phyloP scores from a whole-genome alignment of 2,113 vertebrate species.

The Anhinga anhinga region DNA sequence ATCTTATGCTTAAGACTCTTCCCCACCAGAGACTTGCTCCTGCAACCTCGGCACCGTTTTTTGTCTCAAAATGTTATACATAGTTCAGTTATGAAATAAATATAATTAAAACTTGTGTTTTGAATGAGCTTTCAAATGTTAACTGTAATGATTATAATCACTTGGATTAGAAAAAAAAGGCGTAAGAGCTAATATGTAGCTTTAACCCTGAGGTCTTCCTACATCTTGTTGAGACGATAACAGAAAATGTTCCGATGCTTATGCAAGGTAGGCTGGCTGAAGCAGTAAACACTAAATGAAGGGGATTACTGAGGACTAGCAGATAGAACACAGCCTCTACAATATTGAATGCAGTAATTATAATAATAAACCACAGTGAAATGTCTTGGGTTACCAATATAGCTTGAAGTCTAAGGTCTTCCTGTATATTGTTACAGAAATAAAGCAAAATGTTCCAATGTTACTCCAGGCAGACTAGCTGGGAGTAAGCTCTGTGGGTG shows the following conservation, averaged over 20 bases:
- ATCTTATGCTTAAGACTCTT: not conserved
- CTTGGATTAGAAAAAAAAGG: not conserved
- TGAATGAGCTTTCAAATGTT: not conserved
- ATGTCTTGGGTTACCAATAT: not conserved
- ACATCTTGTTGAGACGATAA: slow-evolving; percentile 36
- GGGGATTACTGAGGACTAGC: slow-evolving; percentile 32
- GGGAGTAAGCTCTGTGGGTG: not conserved
- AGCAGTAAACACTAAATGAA: slow-evolving; percentile 4
- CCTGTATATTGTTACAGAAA: slow-evolving; percentile 52
- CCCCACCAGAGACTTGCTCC: not conserved
- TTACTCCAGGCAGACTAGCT: not conserved
- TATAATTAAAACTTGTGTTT: not conserved
- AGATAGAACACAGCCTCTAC: not conserved
- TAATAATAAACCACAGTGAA: slow-evolving; percentile 16
- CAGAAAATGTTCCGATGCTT: slow-evolving; percentile 30
- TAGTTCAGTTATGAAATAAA: not conserved
- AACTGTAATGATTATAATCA: not conserved
- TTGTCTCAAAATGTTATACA: not conserved
- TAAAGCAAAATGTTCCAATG: not conserved
- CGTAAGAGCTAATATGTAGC: slow-evolving; percentile 5
- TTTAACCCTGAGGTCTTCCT: slow-evolving; percentile 12
- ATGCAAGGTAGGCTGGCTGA: slow-evolving; percentile 12
- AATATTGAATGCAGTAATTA: slow-evolving; percentile 25
- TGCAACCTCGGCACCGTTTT: not conserved
- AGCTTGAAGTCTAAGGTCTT: slow-evolving; percentile 4